phyloP scores from a whole-genome alignment of 2,797 vertebrate genomes.

The Urocyon cinereoargenteus region DNA sequence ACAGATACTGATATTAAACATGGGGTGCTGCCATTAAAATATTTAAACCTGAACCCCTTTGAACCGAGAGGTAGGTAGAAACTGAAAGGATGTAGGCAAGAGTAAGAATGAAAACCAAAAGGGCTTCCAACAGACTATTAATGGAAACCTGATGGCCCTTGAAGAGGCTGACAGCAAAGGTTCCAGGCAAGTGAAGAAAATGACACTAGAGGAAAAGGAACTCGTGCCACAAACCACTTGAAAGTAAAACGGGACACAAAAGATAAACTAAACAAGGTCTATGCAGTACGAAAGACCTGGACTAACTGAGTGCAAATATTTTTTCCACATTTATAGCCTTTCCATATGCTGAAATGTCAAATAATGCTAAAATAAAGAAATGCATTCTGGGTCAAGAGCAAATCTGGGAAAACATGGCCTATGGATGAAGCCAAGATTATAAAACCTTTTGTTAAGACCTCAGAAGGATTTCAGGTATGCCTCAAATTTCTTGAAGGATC shows the following conservation, averaged over 20 bases:
- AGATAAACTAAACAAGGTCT: neutral
- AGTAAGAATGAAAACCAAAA: neutral
- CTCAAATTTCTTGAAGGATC: neutral
- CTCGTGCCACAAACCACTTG: neutral
- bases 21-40: neutral
- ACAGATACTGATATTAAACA: neutral
- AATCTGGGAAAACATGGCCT: neutral
- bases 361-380: neutral
- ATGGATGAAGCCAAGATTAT: neutral
- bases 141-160: neutral
- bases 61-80: neutral
- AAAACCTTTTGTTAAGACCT: neutral
- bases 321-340: neutral
- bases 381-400: neutral
- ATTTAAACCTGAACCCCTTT: neutral
- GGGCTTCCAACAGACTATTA: neutral
- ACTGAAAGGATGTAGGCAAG: neutral
- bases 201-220: neutral
- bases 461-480: neutral
- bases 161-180: neutral
- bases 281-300: neutral
- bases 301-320: neutral
- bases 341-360: neutral
- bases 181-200: neutral
- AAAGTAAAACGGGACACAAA: neutral